Evolutionary conservation across 2,888 invertebrate genomes (phyloP).

Genomic region (Thecocarcelia acutangulata): DNA sequence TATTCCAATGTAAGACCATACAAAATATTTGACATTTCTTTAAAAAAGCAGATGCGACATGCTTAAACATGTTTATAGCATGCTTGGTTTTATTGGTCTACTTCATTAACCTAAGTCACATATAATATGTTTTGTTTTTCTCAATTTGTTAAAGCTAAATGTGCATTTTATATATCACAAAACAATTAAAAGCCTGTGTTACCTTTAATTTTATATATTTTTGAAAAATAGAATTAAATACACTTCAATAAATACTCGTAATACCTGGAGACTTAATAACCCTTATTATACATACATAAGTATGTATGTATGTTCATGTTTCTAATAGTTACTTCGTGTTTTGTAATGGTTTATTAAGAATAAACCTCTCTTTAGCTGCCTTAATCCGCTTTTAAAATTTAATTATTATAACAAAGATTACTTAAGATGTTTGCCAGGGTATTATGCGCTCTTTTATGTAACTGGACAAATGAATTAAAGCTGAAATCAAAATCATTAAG

Average conservation of each 20-base stretch:
- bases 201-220: constrained; percentile 2
- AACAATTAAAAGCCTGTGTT: neutral
- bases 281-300: neutral
- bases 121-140: neutral
- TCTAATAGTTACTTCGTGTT: neutral
- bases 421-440: constrained; percentile 5
- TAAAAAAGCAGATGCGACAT: too few species aligned
- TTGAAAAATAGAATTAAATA: neutral
- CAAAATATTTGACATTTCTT: too few species aligned
- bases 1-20: too few species aligned
- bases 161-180: neutral
- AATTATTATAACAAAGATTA: constrained; percentile 29
- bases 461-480: neutral
- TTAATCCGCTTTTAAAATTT: constrained; percentile 33
- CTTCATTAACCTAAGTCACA: constrained; percentile 29
- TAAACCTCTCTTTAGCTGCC: neutral
- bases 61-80: too few species aligned
- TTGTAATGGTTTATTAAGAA: neutral
- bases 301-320: too few species aligned
- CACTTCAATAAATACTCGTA: constrained; percentile 10
- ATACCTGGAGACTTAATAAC: neutral
- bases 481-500: neutral
- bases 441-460: constrained; percentile 5
- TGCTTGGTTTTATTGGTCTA: constrained; percentile 54
- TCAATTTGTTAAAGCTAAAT: constrained; percentile 8